Evolutionary conservation across 1,140 invertebrate species (phyloP), one percentile per base, ranked within the genome.

Genomic region (Pissodes strobi): DNA sequence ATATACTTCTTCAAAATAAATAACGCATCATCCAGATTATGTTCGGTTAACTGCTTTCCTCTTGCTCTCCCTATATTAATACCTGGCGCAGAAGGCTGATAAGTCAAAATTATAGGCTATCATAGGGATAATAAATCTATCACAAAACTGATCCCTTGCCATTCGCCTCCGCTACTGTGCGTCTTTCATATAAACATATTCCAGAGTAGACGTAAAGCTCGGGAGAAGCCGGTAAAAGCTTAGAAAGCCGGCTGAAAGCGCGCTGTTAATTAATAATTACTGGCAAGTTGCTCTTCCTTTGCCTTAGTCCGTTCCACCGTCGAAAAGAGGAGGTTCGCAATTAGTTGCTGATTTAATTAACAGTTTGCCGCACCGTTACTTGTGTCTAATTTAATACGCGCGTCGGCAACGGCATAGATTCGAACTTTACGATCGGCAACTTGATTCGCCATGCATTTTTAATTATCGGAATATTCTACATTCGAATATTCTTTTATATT

Each of bases 261-360:
- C 70, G 74, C 74, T 78, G 79, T 80, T 80, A 80, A 80, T 80
- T 80, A 80, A 79, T 80, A 80, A 80, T 80, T 80, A 80, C 78
- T 76, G 76, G 75, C 78, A 79, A 79, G 74, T 78, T 77, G 76
- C 76, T 76, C 74, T 76, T 78, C 75, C 76, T 78, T 77, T 78
- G 73, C 74, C 66, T 68, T 74, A 74, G 75, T 62, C 67, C 70
- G 70, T 69, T 62, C 67, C 70, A 71, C 70, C 64, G 69, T 75
- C 61, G 37, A 38, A 68, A 61, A 62, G 64, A 66, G 69, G 61
- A 65, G 69, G 63, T 69, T 68, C 64, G 72, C 72, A 74, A 74
- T 74, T 74, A 74, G 71, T 69, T 67, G 67, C 64, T 74, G 70
- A 74, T 74, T 74, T 74, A 72, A 74, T 74, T 74, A 74, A 71